Evolutionary conservation across 2,888 invertebrate species (phyloP).

Genomic region (Drosophila pegasa): DNA sequence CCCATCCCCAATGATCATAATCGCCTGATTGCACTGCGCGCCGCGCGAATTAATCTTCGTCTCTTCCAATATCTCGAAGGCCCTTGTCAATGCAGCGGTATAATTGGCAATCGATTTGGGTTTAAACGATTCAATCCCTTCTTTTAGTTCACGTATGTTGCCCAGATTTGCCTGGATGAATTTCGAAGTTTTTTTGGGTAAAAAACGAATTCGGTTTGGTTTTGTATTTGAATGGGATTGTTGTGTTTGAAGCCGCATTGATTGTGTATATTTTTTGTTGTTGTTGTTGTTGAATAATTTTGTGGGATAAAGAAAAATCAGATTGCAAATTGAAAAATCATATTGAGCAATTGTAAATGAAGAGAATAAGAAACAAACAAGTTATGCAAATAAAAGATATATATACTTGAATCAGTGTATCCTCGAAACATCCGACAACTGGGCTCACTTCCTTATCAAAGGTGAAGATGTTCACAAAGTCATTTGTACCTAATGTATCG

Average conservation of each 20-base stretch:
- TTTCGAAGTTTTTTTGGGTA: constrained; percentile 51
- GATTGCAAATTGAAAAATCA: constrained; percentile 43
- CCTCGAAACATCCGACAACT: constrained; percentile 95
- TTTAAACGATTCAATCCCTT: constrained; percentile 90
- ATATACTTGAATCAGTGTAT: constrained; percentile 94
- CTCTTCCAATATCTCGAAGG: constrained; percentile 93
- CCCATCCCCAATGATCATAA: constrained; percentile 99
- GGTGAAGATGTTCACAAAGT: constrained; percentile 98
- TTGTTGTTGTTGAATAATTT: constrained; percentile 11
- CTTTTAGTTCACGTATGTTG: constrained; percentile 93
- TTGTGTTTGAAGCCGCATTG: constrained; percentile 57
- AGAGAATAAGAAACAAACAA: constrained; percentile 10
- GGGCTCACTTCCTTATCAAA: constrained; percentile 93
- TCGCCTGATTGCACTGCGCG: constrained; percentile 95
- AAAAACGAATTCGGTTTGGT: constrained; percentile 47
- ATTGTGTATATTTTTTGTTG: constrained; percentile 33
- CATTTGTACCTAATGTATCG: constrained; percentile 98
- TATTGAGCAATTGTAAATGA: constrained; percentile 7
- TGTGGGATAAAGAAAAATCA: constrained; percentile 40
- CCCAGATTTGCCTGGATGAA: constrained; percentile 91
- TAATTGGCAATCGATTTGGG: constrained; percentile 97
- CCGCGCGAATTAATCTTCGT: constrained; percentile 88
- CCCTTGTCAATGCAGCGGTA: constrained; percentile 93
- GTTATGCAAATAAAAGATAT: constrained; percentile 43
- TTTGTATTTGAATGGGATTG: constrained; percentile 20